Percentiles rank a stretch among this genome's conserved stretches.
phyloP scores from a whole-genome alignment of 1,140 invertebrate species.

The Drosophila grimshawi region DNA sequence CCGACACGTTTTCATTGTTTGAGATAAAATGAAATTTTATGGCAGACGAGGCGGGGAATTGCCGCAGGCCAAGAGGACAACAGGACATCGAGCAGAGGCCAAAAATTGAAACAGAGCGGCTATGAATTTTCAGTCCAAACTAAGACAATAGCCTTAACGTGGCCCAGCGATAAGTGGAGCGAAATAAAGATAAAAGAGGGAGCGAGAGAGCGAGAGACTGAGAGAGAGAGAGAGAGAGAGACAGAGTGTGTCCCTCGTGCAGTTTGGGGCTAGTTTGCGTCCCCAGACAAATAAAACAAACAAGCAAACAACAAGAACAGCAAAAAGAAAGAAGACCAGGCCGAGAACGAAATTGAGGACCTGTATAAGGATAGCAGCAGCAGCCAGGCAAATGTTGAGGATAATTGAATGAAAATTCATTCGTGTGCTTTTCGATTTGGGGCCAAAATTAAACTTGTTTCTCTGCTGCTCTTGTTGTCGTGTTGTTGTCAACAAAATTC shows the following conservation, averaged over 20 bases:
- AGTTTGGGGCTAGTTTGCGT: conserved; percentile 74
- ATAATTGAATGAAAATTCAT: conserved; percentile 83
- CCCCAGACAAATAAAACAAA: conserved; percentile 69
- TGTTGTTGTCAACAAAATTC: conserved; percentile 54
- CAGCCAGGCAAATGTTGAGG: conserved; percentile 65
- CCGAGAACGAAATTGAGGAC: background rate
- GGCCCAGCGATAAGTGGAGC: conserved; percentile 4
- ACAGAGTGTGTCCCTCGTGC: conserved; percentile 31
- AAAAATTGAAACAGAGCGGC: conserved; percentile 81
- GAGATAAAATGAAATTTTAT: conserved; percentile 80
- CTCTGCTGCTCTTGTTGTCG: conserved; percentile 6
- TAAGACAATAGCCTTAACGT: conserved; percentile 74
- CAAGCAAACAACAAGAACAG: conserved; percentile 53
- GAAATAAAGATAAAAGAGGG: background rate
- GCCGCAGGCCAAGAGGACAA: conserved; percentile 23
- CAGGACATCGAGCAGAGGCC: conserved; percentile 41
- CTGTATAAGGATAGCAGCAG: conserved; percentile 3
- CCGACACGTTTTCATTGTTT: conserved; percentile 79
- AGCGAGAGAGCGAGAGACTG: background rate
- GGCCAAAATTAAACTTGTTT: conserved; percentile 45
- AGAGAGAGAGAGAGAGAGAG: background rate
- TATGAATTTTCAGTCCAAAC: conserved; percentile 73
- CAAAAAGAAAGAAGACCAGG: background rate
- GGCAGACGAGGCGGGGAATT: conserved; percentile 34
- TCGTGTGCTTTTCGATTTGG: conserved; percentile 80